phyloP scores from a whole-genome alignment of 1,140 invertebrate genomes.

The Heliconius congener region DNA sequence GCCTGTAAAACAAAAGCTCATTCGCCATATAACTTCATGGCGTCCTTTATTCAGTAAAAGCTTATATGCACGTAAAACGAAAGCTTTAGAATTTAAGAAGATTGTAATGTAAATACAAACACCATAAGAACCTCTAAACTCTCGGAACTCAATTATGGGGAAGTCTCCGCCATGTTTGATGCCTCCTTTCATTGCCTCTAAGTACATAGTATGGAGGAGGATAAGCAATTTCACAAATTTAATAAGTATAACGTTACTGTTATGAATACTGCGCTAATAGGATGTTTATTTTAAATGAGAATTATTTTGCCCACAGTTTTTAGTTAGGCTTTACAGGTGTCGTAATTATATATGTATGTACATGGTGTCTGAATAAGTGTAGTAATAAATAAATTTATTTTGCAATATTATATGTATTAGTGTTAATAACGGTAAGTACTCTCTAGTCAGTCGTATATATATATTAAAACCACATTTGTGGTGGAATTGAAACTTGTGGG shows the following conservation, averaged over 20 bases:
- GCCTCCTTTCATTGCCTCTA: slow-evolving; percentile 2
- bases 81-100: background rate
- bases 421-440: background rate
- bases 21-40: background rate
- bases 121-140: background rate
- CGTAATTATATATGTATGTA: background rate
- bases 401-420: background rate
- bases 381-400: background rate
- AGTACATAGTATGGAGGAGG: background rate
- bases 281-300: background rate
- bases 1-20: background rate
- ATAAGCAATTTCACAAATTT: background rate
- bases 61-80: background rate
- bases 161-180: background rate
- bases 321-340: background rate
- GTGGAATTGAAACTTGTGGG: too few species aligned
- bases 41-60: background rate
- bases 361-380: background rate
- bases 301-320: slow-evolving; percentile 1
- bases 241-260: background rate
- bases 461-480: too few species aligned
- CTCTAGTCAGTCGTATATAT: too few species aligned
- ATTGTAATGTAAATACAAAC: slow-evolving; percentile 2
- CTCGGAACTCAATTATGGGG: background rate
- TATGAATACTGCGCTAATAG: background rate